Percentiles rank a stretch among this genome's conserved stretches.
phyloP scores from a whole-genome alignment of 2,888 invertebrate genomes.

The Phaedon cochleariae region DNA sequence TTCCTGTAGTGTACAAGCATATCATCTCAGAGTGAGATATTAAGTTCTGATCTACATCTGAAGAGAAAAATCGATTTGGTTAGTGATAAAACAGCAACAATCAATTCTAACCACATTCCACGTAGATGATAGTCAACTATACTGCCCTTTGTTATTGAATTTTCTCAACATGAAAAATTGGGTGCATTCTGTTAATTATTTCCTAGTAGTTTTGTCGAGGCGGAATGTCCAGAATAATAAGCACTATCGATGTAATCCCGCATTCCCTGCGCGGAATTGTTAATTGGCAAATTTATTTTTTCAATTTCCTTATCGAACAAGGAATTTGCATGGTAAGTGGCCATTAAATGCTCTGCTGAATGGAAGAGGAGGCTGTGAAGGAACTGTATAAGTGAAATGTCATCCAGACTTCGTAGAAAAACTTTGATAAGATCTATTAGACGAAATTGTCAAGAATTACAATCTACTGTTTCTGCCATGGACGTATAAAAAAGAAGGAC shows the following conservation, averaged over 20 bases:
- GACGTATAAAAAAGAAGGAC: too few species aligned
- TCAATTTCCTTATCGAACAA: conserved; percentile 38
- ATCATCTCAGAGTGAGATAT: too few species aligned
- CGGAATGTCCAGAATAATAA: conserved; percentile 33
- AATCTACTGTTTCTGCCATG: not conserved
- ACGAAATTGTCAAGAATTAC: not conserved
- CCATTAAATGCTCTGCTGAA: conserved; percentile 26
- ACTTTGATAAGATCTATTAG: not conserved
- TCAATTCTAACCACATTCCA: too few species aligned
- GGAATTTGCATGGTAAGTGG: conserved; percentile 38
- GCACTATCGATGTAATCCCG: conserved; percentile 21
- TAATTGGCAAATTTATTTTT: conserved; percentile 39
- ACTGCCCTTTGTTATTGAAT: not conserved
- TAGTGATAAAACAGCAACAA: too few species aligned
- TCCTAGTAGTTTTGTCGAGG: conserved; percentile 21
- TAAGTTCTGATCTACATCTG: too few species aligned
- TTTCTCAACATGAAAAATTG: not conserved
- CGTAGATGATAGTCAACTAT: too few species aligned
- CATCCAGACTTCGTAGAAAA: not conserved
- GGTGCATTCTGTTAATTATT: conserved; percentile 18
- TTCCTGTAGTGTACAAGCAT: too few species aligned
- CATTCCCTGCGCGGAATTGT: conserved; percentile 29
- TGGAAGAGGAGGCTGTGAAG: not conserved
- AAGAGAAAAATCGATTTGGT: too few species aligned
- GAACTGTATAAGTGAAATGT: not conserved